Evolutionary conservation across 1,140 invertebrate genomes (phyloP).

Genomic region (Solenopsis fugax): DNA sequence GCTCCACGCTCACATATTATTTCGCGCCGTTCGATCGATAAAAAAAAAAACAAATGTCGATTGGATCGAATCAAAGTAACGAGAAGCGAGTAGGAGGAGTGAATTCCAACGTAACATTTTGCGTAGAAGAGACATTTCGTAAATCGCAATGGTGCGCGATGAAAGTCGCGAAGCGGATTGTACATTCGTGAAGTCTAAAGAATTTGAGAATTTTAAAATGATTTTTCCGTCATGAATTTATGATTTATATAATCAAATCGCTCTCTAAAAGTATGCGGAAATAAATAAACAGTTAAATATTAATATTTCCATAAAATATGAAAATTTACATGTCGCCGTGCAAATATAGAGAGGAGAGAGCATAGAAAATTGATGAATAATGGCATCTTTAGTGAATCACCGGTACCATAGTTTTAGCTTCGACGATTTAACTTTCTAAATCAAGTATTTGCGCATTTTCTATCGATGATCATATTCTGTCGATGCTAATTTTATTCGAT

Average conservation of each 20-base stretch:
- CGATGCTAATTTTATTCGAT: slow-evolving; percentile 21
- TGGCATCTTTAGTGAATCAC: background rate
- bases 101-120: slow-evolving; percentile 22
- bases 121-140: background rate
- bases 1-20: slow-evolving; percentile 41
- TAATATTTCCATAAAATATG: background rate
- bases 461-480: slow-evolving; percentile 3
- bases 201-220: slow-evolving; percentile 8
- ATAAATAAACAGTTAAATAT: background rate
- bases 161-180: slow-evolving; percentile 4
- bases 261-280: background rate
- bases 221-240: background rate
- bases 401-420: background rate
- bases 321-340: background rate
- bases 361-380: background rate
- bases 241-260: slow-evolving; percentile 13
- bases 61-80: slow-evolving; percentile 38
- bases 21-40: background rate
- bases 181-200: background rate
- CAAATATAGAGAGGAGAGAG: background rate
- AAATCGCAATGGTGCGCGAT: background rate
- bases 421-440: slow-evolving; percentile 32
- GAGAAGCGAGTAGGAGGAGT: background rate
- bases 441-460: slow-evolving; percentile 31
- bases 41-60: slow-evolving; percentile 1